Base-by-base conservation (phyloP, 2,888 invertebrate genomes). In the Sisyra terminalis region DNA sequence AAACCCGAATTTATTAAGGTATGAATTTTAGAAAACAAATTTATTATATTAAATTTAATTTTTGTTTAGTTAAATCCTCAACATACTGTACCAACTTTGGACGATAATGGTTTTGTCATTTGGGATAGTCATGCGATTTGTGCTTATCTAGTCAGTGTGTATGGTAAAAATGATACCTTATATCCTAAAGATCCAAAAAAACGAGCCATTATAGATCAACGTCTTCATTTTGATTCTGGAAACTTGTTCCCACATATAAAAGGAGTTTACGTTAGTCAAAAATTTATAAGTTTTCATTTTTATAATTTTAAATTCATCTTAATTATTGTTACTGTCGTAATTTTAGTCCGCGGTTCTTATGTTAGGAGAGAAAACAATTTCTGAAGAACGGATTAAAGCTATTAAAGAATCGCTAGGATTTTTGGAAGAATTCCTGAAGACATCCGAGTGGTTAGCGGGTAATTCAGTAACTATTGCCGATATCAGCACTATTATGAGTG, bases 41-140 rank as follows among this genome's bases (percentile, higher is more conserved):
- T n/a, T n/a, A n/a, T n/a, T n/a, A n/a, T n/a, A n/a, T n/a, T n/a
- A n/a, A n/a, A n/a, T n/a, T n/a, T n/a, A n/a, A n/a, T n/a, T n/a
- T n/a, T 30, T 36, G 51, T 64, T 5, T 52, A 74, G 73, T 50
- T 70, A 2, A 73, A 72, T 55, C 71, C 73, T 0, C 64, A 67
- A 49, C 71, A 69, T 51, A 67, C 69, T 17, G 56, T 75, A 34
- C 75, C 76, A 6, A 67, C 70, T 10, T 57, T 76, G 30, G 66
- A 70, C 50, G 69, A 67, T 44, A 64, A 67, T 36, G 73, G 70
- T 36, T 69, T 66, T 53, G 45, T 64, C 67, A 40, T 57, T n/a
- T 65, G 46, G 56, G 61, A 53, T 46, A 71, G 70, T 46, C 68
- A 70, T 48, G 67, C 69, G 2, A 71, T 71, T 32, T 54, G 60